Base-by-base conservation (phyloP, 2,113 vertebrate species). In the Patagioenas fasciata region DNA sequence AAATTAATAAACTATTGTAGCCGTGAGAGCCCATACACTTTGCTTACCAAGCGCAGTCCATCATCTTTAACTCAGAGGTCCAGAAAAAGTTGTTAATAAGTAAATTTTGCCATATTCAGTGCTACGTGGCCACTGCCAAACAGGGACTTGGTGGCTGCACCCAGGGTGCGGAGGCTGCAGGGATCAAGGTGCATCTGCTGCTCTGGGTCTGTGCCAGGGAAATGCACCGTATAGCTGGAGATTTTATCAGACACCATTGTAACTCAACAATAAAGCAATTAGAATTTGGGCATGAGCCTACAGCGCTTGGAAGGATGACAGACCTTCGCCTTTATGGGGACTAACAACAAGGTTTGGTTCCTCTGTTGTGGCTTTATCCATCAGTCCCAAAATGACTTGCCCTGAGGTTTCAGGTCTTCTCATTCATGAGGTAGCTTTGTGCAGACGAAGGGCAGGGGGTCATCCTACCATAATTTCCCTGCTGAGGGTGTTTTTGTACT, bases 121-220 rank as follows among this genome's bases (percentile, higher is more conserved):
- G 54, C 56, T 70, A 1, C 0, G 31, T 60, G 82, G 28, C 32
- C 25, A 0, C 34, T 48, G 84, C 56, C 40, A 34, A 11, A 0
- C 1, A 4, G 72, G 75, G 12, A 28, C 20, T 20, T 5, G 53
- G 57, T 15, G 54, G 61, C 53, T 28, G 69, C 1, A 4, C 17
- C 20, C 25, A 8, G 50, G 54, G 1, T 80, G 58, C 50, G 1
- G 7, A 26, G 42, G 11, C n/a, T 28, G 34, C 5, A 10, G 47
- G 66, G 17, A 6, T 9, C 0, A 5, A 54, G 86, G 64, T 70
- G 51, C 3, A 2, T 3, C 31, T 62, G 60, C 56, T 56, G 65
- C 67, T 19, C 34, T 60, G 62, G 47, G n/a, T 10, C 36, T 2
- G 1, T 16, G 91, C 72, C 86, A 71, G 64, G 62, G 77, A 71